These are phyloP conservation scores for Arctocebus calabarensis DNA, from an alignment of 2,797 vertebrate genomes.

Conservation along the genomic window DNA sequence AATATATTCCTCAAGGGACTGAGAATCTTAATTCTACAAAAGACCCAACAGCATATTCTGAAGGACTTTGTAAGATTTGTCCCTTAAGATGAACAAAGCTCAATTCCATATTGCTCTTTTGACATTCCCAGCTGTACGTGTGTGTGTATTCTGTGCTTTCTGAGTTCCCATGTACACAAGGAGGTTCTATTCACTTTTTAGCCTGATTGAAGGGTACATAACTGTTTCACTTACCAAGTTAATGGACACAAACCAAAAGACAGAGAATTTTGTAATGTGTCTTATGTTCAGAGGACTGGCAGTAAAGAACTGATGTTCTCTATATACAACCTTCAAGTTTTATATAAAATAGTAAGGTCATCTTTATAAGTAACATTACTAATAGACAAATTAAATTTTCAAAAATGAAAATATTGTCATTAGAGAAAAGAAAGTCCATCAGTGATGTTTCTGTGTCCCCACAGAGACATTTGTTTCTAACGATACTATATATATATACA, in stretches of 20 bases:
- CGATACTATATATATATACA: not conserved
- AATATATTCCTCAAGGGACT: slow-evolving; percentile 15
- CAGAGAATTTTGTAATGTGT: not conserved
- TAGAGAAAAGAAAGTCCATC: not conserved
- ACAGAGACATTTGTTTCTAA: slow-evolving; percentile 9
- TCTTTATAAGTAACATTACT: slow-evolving; percentile 30
- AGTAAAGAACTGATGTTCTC: not conserved
- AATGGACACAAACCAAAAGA: not conserved
- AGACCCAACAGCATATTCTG: not conserved
- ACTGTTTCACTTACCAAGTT: not conserved
- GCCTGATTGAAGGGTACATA: not conserved
- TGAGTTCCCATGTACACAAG: not conserved
- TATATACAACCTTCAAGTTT: slow-evolving; percentile 17
- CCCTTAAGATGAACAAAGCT: not conserved
- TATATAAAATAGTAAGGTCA: not conserved
- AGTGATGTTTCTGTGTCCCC: not conserved
- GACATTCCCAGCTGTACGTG: not conserved
- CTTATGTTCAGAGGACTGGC: not conserved
- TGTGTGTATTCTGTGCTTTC: not conserved
- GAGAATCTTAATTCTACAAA: not conserved
- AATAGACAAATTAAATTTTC: slow-evolving; percentile 53
- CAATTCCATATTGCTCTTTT: not conserved
- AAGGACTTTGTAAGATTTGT: slow-evolving; percentile 22
- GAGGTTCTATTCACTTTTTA: not conserved
- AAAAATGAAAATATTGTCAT: slow-evolving; percentile 37